phyloP scores from a whole-genome alignment of 37 sponge, comb jelly and placozoan species.

The Oscarella lobularis region DNA sequence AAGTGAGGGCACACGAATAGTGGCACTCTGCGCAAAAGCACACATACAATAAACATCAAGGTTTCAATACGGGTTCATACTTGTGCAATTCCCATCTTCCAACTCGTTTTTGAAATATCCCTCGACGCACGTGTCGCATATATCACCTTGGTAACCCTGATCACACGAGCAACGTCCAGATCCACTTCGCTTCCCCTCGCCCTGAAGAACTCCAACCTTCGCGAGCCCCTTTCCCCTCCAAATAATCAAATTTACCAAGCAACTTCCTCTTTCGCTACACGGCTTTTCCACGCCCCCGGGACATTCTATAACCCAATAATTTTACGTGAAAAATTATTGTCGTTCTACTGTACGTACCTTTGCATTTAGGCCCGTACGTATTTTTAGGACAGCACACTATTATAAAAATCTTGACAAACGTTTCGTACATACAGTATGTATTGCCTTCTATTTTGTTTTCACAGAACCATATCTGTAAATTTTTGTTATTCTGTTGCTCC shows the following conservation, averaged over 20 bases:
- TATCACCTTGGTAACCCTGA: conserved; percentile 55
- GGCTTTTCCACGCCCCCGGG: conserved; percentile 63
- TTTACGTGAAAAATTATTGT: too few species aligned
- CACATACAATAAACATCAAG: background rate
- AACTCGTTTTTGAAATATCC: conserved; percentile 47
- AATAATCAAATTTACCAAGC: conserved; percentile 37
- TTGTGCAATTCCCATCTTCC: background rate
- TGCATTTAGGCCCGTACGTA: conserved; percentile 50
- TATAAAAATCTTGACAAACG: background rate
- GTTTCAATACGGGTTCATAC: background rate
- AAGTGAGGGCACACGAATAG: conserved; percentile 13
- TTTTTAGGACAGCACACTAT: conserved; percentile 58
- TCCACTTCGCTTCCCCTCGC: conserved; percentile 51
- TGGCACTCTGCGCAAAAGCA: conserved; percentile 18
- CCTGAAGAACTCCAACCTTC: conserved; percentile 12
- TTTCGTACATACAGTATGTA: background rate
- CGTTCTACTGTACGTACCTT: conserved; percentile 21
- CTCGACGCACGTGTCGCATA: conserved; percentile 40
- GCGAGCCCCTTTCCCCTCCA: background rate
- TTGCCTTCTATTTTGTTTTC: conserved; percentile 30
- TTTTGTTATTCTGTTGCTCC: conserved; percentile 10
- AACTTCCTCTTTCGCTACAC: conserved; percentile 66
- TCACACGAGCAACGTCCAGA: conserved; percentile 53
- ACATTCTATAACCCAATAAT: conserved; percentile 54
- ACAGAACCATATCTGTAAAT: conserved; percentile 57